Evolutionary conservation across 1,140 invertebrate species (phyloP).

Genomic region (Trachymyrmex cornetzi): DNA sequence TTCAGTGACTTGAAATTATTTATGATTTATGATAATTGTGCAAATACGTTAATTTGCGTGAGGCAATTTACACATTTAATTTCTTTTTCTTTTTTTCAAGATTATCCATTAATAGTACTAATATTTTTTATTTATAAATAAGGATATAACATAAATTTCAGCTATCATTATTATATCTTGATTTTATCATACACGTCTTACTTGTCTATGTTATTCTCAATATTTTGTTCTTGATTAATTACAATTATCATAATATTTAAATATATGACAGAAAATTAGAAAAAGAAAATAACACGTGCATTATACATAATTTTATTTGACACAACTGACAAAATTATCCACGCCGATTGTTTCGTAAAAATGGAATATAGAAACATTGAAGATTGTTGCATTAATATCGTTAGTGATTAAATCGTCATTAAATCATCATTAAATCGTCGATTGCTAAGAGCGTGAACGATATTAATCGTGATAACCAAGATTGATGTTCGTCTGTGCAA

Average conservation of each 20-base stretch:
- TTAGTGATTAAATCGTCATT: background rate
- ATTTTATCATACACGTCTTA: background rate
- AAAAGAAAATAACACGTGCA: background rate
- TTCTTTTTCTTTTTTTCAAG: background rate
- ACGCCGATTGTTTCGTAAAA: background rate
- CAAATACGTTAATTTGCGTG: background rate
- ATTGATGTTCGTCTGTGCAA: slow-evolving; percentile 59
- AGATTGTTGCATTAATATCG: background rate
- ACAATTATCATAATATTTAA: background rate
- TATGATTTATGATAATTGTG: background rate
- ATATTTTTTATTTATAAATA: background rate
- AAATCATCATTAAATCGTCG: slow-evolving; percentile 20
- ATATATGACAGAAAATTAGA: background rate
- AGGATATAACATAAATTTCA: background rate
- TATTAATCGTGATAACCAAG: slow-evolving; percentile 51
- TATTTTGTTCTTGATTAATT: background rate
- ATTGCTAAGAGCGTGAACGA: slow-evolving; percentile 16
- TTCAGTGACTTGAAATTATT: background rate
- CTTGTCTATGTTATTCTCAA: background rate
- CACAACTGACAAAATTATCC: background rate
- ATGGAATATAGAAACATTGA: background rate
- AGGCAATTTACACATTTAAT: background rate
- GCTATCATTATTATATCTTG: background rate
- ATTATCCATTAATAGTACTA: background rate
- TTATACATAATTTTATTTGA: background rate